Evolutionary conservation across 2,888 invertebrate species (phyloP), one percentile per base, ranked within the genome.

Genomic region (Phrixothrix hirtus): DNA sequence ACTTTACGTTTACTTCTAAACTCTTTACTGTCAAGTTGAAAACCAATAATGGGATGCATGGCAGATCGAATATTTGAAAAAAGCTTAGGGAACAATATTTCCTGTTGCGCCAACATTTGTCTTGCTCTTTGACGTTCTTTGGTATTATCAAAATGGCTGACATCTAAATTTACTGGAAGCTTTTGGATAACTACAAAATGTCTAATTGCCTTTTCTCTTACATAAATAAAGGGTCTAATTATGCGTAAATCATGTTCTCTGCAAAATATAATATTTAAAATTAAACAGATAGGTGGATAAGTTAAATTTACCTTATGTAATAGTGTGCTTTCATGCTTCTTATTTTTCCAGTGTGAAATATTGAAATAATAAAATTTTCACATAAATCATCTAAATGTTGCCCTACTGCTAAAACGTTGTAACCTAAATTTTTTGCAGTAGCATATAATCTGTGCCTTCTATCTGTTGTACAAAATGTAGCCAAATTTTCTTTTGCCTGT

Each of bases 341-440:
- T 47, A 94, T 74, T 49, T 83, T 79, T n/a, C 92, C 92, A 62
- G 85, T 88, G 68, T 91, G 88, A 69, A 94, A 87, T 7, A 88
- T 83, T 1, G 89, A 87, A 67, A 90, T 85, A 52, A 94, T 75
- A 75, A 95, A 92, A 55, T 87, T 87, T 67, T 89, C 86, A 14
- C 90, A 87, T 2, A 93, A 79, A 73, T 91, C 90, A 75, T 94
- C 93, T 41, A 94, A 76, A 71, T 89, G 88, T 71, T 94, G 93
- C 1, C 91, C 93, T 21, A 94, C 78, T 0, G 92, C 93, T n/a
- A 92, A 79, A 1, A 93, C 93, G 70, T 92, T 89, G 77, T 90
- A 95, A 1, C 86, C 86, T 63, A 89, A 85, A 45, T 84, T 80
- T 55, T 86, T 81, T 0, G 92, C 92, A 16, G 88, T 81, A 0